phyloP scores from a whole-genome alignment of 2,888 invertebrate species.

The Tetragonisca angustula region DNA sequence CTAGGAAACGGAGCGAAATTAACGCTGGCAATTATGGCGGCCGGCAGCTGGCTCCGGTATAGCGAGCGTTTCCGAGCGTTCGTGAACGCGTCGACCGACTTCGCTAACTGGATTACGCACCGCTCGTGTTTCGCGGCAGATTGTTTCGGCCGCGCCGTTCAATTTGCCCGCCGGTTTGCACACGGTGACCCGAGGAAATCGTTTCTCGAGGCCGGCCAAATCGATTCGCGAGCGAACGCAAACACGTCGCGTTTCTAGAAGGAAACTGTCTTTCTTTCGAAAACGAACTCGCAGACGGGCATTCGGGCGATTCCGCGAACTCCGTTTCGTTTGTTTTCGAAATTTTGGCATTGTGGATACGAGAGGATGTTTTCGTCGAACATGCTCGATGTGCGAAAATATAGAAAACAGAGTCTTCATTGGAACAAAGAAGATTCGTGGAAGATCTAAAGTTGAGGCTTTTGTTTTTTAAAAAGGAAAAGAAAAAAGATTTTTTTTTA shows the following conservation, averaged over 20 bases:
- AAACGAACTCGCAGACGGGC: constrained; percentile 2
- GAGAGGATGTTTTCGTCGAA: neutral
- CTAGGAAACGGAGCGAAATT: constrained; percentile 45
- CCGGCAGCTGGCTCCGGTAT: constrained; percentile 38
- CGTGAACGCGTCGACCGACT: constrained; percentile 35
- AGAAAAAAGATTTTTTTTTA: too few relatives aligned
- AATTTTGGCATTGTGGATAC: neutral
- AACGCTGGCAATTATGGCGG: constrained; percentile 53
- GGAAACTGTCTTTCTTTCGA: accelerated
- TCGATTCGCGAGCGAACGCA: neutral
- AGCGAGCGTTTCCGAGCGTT: constrained; percentile 24
- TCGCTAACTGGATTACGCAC: constrained; percentile 54
- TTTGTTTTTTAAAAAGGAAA: neutral
- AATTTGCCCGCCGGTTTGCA: constrained; percentile 18
- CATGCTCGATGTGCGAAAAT: neutral
- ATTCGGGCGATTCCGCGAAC: neutral
- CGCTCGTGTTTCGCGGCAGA: constrained; percentile 36
- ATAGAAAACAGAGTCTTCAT: neutral
- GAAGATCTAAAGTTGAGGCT: neutral
- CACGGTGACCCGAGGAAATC: constrained; percentile 21
- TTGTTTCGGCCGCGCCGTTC: constrained; percentile 42
- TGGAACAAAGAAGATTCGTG: neutral
- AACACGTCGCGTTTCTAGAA: neutral
- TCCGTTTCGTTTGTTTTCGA: neutral
- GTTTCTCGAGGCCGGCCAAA: constrained; percentile 18